Evolutionary conservation across 2,797 vertebrate genomes (phyloP), one percentile per base, ranked within the genome.

Genomic region (Cossypha caffra): DNA sequence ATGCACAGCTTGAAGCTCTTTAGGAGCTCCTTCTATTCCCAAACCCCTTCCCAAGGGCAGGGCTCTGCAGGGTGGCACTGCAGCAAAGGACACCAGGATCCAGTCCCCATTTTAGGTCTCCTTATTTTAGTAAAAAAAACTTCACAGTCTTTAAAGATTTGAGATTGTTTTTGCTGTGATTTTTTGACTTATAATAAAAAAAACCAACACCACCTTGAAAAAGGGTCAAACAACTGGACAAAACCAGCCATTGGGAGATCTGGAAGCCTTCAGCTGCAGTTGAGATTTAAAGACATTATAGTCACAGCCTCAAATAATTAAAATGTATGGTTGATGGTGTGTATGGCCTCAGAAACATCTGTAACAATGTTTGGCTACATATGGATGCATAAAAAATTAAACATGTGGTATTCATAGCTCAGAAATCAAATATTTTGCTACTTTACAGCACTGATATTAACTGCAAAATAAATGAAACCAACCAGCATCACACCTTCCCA

Each of bases 331-430:
- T 14, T 52, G 17, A 5, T 29, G 83, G 37, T 35, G 73, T 92
- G 47, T 78, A 19, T 8, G 76, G 79, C 55, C 62, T 72, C 50
- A 88, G 43, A 78, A 95, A 73, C 69, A 78, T 69, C 35, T 75
- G 59, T 69, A 83, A 62, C 0, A 1, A 78, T 62, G 28, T 62
- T 59, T 86, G 66, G 26, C 26, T 62, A 58, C 19, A 43, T 43
- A 88, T 9, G 38, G 75, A 62, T 58, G 31, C 48, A 93, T 35
- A 74, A 86, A 86, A 72, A 62, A 94, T 74, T 77, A 54, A 90
- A 92, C 78, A 2, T 0, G 0, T 29, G 28, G 38, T 63, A 35
- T 81, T 81, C 42, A 47, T 55, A 62, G 40, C 45, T 73, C n/a
- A 35, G 48, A 88, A 86, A 83, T 43, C 0, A 42, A 86, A 3